Evolutionary conservation across 1,140 invertebrate species (phyloP), one percentile per base, ranked within the genome.

Genomic region (Drosophila nasuta): DNA sequence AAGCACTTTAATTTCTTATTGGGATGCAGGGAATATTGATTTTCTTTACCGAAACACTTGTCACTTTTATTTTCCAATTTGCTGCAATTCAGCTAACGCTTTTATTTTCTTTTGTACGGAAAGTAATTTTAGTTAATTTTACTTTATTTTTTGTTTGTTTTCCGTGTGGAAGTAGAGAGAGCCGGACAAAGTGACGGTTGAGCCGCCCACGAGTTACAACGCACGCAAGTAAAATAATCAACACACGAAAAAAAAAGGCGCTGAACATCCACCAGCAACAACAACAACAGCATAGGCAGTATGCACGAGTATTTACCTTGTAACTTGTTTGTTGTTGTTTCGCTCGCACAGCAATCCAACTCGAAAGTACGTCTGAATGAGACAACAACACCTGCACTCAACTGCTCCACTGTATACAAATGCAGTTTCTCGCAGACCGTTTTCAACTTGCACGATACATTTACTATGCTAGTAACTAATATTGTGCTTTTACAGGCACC

Each of bases 321-420:
- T 89, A 89, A 89, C 85, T 89, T 85, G 78, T 85, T 89, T 89
- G 85, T 81, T 88, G 85, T 81, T 89, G 79, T 89, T 89, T 85
- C 83, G 77, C 81, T 88, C 86, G 64, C 83, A 89, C 85, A 72
- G 78, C 57, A 72, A 67, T 38, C 63, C 75, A 78, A 81, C 38
- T 33, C 41, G 63, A 65, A 43, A 33, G 35, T 71, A 73, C 67
- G 85, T 57, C 68, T 51, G 77, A 88, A 62, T 72, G 85, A 85
- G 85, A 88, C 77, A 81, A 79, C 76, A 87, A 77, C 77, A 88
- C 77, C 81, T 80, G 60, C 57, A 35, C 64, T 58, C 58, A 54
- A 38, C 52, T 74, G 57, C 58, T 38, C 35, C 35, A 38, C 35
- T 77, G 80, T 86, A 87, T 75, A 79, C 82, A 82, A 87, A 79